Evolutionary conservation across 2,113 vertebrate species (phyloP), one percentile per base, ranked within the genome.

Genomic region (Mastomys natalensis): DNA sequence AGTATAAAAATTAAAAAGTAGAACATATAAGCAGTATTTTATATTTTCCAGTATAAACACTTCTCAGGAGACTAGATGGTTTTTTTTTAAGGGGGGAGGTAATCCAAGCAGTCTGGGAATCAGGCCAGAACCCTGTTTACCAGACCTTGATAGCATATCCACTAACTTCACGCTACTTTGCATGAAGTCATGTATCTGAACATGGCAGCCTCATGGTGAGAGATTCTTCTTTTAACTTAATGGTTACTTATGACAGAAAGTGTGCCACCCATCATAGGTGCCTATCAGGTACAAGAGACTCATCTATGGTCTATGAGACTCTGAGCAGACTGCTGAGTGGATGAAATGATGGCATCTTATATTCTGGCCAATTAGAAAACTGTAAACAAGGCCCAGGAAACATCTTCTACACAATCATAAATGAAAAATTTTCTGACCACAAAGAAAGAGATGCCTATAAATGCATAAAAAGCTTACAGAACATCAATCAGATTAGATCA

Each of bases 141-240:
- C 10, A 31, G 16, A 3, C 45, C 34, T n/a, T 9, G 34, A 26
- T 16, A 62, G 31, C 11, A 48, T 16, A 60, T 17, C 11, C 26
- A 24, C 19, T 15, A 48, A 64, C 29, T 37, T 64, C 40, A 82
- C 37, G 40, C 22, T 26, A 22, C 24, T 45, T 3, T 77, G 13
- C 88, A 78, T 77, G 89, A 43, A 91, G 34, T 11, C 31, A 45
- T 0, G 0, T 43, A 19, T 12, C 55, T 80, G 64, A 34, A 81
- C 31, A 21, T 0, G 12, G 0, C 37, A 85, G 15, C 45, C 12
- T 72, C 43, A 7, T 0, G 2, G 10, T 51, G 48, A 85, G 10
- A 66, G 29, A 5, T 7, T 85, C 85, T 66, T 31, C 58, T 89
- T 78, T 74, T 74, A 29, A 29, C 64, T 74, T 66, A 76, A 48